Evolutionary conservation across 2,797 vertebrate genomes (phyloP).

Genomic region (Selene dorsalis): DNA sequence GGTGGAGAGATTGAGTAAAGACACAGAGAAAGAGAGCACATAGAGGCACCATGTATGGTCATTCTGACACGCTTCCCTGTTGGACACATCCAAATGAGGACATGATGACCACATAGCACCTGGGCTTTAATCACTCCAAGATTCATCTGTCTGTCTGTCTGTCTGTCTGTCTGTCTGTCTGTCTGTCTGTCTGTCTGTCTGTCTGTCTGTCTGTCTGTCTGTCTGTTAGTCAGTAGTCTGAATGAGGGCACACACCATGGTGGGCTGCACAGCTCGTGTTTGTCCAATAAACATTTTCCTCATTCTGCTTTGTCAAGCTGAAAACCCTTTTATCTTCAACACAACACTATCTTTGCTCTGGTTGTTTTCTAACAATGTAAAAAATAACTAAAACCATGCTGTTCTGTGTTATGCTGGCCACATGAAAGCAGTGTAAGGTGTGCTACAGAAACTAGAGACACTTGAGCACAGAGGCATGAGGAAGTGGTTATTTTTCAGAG

Average conservation of each 20-base stretch:
- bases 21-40: conserved; percentile 45
- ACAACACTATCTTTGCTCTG: background rate
- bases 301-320: conserved; percentile 15
- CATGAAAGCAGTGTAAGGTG: background rate
- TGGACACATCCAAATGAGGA: conserved; percentile 66
- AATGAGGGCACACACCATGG: background rate
- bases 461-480: background rate
- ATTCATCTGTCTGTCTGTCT: conserved; percentile 15
- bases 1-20: conserved; percentile 49
- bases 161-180: background rate
- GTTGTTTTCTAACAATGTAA: background rate
- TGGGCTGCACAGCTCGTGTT: conserved; percentile 53
- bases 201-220: background rate
- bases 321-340: conserved; percentile 16
- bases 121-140: conserved; percentile 5
- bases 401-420: background rate
- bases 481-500: conserved; percentile 40
- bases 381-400: background rate
- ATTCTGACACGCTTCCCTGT: conserved; percentile 63
- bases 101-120: conserved; percentile 56
- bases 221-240: conserved; percentile 14
- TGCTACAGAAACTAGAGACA: background rate
- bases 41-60: conserved; percentile 73
- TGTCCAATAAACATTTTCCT: conserved; percentile 56
- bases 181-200: conserved; percentile 3